Percentiles rank a stretch among this genome's conserved stretches.
Conservation (phyloP, 2,797 vertebrate species). For the Oryzias sinensis region DNA sequence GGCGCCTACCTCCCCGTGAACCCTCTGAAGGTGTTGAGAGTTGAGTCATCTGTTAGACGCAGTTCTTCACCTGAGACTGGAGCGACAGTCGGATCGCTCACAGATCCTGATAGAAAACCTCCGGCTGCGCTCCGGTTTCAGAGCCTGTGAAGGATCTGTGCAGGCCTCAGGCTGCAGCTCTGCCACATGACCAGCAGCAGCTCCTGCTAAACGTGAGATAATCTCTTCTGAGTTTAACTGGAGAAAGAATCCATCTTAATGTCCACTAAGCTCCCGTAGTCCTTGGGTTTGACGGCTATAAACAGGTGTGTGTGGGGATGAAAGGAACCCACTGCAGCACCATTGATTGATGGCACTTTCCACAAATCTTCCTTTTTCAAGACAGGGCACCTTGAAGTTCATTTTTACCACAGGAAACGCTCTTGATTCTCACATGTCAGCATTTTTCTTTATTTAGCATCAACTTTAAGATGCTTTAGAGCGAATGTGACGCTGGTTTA, state of each 20-base stretch:
- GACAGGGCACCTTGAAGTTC: too few species aligned
- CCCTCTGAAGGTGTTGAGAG: too few species aligned
- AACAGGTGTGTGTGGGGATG: conserved; percentile 11
- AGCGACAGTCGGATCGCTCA: too few species aligned
- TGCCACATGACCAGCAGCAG: conserved; percentile 37
- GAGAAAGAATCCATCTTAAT: conserved; percentile 42
- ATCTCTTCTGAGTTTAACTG: conserved; percentile 59
- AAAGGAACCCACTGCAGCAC: neutral
- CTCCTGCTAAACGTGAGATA: conserved; percentile 46
- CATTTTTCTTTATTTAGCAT: neutral
- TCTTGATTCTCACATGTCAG: neutral
- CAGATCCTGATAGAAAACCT: conserved; percentile 1
- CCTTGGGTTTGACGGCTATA: conserved; percentile 31
- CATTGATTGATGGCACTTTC: neutral
- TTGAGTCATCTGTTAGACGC: too few species aligned
- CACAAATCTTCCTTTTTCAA: too few species aligned
- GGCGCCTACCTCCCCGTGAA: too few species aligned
- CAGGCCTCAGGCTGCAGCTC: conserved; percentile 13
- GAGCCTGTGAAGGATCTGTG: conserved; percentile 6
- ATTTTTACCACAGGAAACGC: too few species aligned
- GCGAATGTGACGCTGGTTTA: conserved; percentile 60
- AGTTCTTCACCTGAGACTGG: too few species aligned
- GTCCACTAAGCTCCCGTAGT: conserved; percentile 36
- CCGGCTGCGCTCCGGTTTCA: conserved; percentile 18
- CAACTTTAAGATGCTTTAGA: too few species aligned